Conservation (phyloP, 92 coral and sea anemone species). For the Palythoa heliodiscus region DNA sequence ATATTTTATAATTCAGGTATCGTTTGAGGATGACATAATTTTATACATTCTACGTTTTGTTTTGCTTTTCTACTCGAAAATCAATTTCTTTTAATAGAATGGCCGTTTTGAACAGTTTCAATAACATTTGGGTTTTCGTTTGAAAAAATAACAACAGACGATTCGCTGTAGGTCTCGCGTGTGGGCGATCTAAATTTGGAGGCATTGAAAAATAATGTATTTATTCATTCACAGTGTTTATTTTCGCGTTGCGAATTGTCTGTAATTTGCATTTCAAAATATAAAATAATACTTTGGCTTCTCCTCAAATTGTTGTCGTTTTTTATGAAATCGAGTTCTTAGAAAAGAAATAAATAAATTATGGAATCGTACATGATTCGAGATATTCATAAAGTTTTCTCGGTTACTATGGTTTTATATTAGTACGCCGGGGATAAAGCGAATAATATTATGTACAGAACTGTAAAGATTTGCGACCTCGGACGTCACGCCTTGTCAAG, state of each 20-base stretch:
- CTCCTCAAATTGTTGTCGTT: constrained; percentile 9
- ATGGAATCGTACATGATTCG: background rate
- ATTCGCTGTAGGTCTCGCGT: background rate
- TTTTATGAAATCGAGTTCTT: background rate
- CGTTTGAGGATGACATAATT: constrained; percentile 6
- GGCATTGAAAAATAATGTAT: constrained; percentile 32
- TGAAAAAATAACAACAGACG: constrained; percentile 9
- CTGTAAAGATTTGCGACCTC: background rate
- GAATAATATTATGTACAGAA: background rate
- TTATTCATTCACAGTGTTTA: constrained; percentile 15
- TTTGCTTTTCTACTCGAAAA: constrained; percentile 26
- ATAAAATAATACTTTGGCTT: background rate
- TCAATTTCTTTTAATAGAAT: background rate
- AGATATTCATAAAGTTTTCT: background rate
- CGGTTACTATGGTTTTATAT: no score
- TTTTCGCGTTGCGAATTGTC: constrained; percentile 29
- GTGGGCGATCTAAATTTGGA: constrained; percentile 51
- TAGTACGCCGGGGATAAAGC: background rate
- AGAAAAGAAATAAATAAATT: constrained; percentile 14
- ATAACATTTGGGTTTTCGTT: constrained; percentile 9
- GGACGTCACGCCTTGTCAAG: background rate
- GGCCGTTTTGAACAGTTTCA: constrained; percentile 13
- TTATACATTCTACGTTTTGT: constrained; percentile 11
- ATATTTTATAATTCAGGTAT: constrained; percentile 16
- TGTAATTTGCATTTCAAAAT: constrained; percentile 24